Base-by-base conservation (phyloP, 1,140 invertebrate genomes). In the Drosophila kepulauana region DNA sequence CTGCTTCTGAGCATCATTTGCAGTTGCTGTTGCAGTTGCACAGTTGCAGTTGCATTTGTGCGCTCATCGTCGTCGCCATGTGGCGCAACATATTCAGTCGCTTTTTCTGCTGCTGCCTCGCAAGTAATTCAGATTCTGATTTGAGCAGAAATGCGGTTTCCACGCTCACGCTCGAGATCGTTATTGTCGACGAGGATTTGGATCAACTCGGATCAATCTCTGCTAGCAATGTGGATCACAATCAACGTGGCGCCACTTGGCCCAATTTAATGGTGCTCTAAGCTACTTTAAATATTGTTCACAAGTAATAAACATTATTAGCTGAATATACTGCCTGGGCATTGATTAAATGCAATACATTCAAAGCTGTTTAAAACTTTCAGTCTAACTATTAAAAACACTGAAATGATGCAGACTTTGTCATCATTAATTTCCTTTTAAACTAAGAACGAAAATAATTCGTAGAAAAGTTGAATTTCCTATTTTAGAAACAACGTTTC, bases 161-260 rank as follows among this genome's bases (percentile, higher is more conserved):
- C 1, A 68, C 57, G 8, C 46, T 68, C 5, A 74, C 54, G 1
- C 25, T 73, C 25, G 70, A 73, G 13, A 73, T 73, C 4, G 16
- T 67, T 15, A 51, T 73, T 2, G 70, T 45, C 28, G 70, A 67
- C 8, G 70, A 67, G 3, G 64, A 73, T 16, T n/a, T 45, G 10
- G 20, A 45, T 13, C 4, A 10, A 8, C 15, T n/a, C 58, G 20
- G 20, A 13, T 33, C 28, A 10, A n/a, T 6, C 7, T n/a, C 8
- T 57, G 10, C 20, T 13, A 0, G n/a, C 57, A n/a, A 28, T 7
- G 11, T 46, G 38, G 38, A 46, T 8, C 16, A 15, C 2, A 25
- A 10, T 8, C 57, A 15, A 15, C 45, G 46, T 1, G 1, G 8
- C 1, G 10, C 33, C 11, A 41, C 48, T 1, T 73, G 70, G 70